phyloP scores from a whole-genome alignment of 2,797 vertebrate species.

The Chaetodon trifasciatus region DNA sequence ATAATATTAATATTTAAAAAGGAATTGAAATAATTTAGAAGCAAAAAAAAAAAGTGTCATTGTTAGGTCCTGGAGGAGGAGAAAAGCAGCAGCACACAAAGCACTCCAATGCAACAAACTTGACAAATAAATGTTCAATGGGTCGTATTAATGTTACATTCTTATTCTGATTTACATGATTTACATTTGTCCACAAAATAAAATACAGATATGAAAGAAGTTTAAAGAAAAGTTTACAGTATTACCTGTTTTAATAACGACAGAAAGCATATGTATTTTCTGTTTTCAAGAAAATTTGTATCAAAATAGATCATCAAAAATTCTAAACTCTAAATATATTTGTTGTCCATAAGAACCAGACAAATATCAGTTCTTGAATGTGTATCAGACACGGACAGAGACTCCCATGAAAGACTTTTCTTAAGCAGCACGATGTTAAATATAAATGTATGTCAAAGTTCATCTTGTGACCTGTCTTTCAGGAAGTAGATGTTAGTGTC shows the following conservation, averaged over 20 bases:
- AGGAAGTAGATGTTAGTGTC: background rate
- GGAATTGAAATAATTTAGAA: background rate
- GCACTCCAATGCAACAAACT: background rate
- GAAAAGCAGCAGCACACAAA: background rate
- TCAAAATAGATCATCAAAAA: background rate
- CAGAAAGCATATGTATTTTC: too few relatives aligned
- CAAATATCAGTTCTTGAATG: background rate
- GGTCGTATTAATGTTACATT: background rate
- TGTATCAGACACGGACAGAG: background rate
- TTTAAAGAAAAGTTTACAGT: background rate
- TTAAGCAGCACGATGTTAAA: background rate
- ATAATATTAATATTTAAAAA: background rate
- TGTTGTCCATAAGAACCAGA: background rate
- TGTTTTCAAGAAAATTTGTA: too few relatives aligned
- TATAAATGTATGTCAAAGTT: slow-evolving; percentile 44
- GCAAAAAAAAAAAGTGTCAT: background rate
- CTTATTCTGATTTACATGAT: background rate
- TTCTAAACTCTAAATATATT: too few relatives aligned
- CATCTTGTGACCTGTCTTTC: slow-evolving; percentile 2
- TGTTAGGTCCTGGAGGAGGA: background rate
- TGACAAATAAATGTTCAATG: background rate
- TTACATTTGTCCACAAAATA: background rate
- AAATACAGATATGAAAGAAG: background rate
- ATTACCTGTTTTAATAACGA: background rate
- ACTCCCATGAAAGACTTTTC: background rate